Conservation (phyloP, 2,797 vertebrate species). For the Bradypus variegatus region DNA sequence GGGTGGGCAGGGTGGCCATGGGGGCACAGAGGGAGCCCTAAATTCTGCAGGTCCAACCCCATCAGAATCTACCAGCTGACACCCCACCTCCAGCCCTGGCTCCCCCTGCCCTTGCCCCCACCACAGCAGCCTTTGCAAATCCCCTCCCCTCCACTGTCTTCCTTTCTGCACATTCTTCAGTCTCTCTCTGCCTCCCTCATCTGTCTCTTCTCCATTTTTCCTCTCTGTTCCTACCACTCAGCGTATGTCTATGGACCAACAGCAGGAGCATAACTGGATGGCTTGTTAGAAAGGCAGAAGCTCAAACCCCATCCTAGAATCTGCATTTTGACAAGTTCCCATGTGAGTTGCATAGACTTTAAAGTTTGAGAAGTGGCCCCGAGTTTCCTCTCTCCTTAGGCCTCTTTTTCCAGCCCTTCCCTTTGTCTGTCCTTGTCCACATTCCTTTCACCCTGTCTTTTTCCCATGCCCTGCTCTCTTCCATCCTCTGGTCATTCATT, state of each 20-base stretch:
- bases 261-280: too few relatives aligned
- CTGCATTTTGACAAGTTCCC: neutral
- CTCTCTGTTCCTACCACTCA: neutral
- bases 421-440: neutral
- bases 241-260: neutral
- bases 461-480: neutral
- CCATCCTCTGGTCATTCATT: neutral
- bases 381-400: neutral
- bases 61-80: neutral
- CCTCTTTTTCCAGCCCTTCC: neutral
- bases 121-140: neutral
- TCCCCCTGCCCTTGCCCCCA: neutral
- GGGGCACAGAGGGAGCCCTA: neutral
- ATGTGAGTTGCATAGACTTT: neutral
- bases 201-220: neutral
- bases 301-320: neutral
- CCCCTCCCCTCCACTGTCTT: neutral
- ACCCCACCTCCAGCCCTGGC: neutral
- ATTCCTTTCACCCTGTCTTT: neutral
- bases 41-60: neutral
- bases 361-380: neutral
- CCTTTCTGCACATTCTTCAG: neutral
- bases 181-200: neutral
- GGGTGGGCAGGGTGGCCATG: neutral
- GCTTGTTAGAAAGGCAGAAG: neutral